Base-by-base conservation (phyloP, 2,888 invertebrate species). In the Synergus umbraculus region DNA sequence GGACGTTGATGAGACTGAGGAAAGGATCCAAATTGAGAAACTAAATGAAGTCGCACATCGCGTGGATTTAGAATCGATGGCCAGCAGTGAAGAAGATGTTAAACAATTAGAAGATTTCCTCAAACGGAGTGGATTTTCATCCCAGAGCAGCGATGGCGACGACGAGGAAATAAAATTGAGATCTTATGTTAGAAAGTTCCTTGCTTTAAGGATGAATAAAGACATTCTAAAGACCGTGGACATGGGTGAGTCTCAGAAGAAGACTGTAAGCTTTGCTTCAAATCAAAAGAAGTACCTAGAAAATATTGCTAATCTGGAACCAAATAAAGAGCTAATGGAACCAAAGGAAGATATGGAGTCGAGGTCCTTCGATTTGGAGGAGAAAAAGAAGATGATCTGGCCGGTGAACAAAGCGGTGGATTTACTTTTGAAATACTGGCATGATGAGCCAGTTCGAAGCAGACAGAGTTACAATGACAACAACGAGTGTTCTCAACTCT, bases 341-440 rank as follows among this genome's bases (percentile, higher is more conserved):
- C 79, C 82, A 18, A 83, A 78, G 37, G 83, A 93, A 92, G 77
- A 89, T 66, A 86, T 85, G 88, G 85, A 93, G 92, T 88, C 89
- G 41, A 94, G 93, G 89, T 92, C 93, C 77, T 92, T 93, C 85
- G 91, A 94, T 85, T 92, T 95, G 77, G 94, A 94, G 85, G 95
- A 95, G 86, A 95, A 95, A 88, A 88, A 85, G 83, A 87, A 94
- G 82, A 93, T 97, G 87, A 94, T 97, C 80, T 94, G 94, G 86
- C 95, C 95, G 64, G 96, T 96, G 76, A 94, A 95, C 78, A 95
- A 95, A 89, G 95, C 96, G 4, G 96, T 96, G 0, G 96, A 96
- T 91, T 94, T 95, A 92, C 91, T 97, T 79, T 94, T 96, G 82
- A 94, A 95, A 86, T 92, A 90, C 83, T 92, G 92, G 92, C 95